A percentile compares a stretch with the other conserved stretches of the same genome.
Conservation (phyloP, 2,888 invertebrate genomes). For the Choreutis nemorana region DNA sequence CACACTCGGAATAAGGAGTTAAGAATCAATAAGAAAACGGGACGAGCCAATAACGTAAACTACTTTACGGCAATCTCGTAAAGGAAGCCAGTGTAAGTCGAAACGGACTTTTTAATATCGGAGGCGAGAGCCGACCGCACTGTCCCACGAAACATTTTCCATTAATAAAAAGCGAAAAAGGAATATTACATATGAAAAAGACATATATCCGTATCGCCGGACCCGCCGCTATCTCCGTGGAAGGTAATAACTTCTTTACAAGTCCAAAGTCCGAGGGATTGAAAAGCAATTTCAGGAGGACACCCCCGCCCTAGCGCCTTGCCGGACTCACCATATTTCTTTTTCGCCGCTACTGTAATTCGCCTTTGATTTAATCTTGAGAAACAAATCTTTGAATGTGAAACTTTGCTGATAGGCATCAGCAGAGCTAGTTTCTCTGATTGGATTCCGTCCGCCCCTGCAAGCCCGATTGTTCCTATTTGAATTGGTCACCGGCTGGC, state of each 20-base stretch:
- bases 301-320: constrained; percentile 56
- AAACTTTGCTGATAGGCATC: constrained; percentile 65
- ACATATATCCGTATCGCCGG: constrained; percentile 66
- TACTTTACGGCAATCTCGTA: constrained; percentile 51
- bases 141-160: constrained; percentile 65
- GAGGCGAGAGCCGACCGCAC: constrained; percentile 50
- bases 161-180: constrained; percentile 69
- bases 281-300: constrained; percentile 69
- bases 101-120: constrained; percentile 56
- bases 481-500: constrained; percentile 52
- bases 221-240: constrained; percentile 64
- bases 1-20: too few species aligned
- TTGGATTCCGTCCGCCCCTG: constrained; percentile 51
- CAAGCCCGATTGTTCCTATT: constrained; percentile 38
- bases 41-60: constrained; percentile 25
- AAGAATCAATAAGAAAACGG: too few species aligned
- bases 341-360: constrained; percentile 66
- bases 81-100: constrained; percentile 50
- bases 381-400: constrained; percentile 68
- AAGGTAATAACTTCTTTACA: constrained; percentile 70
- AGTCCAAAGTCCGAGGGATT: constrained; percentile 70
- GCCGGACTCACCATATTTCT: constrained; percentile 63
- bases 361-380: constrained; percentile 66
- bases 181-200: constrained; percentile 68
- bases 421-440: constrained; percentile 58